Evolutionary conservation across 2,797 vertebrate genomes (phyloP).

Genomic region (Muscicapa comitata): DNA sequence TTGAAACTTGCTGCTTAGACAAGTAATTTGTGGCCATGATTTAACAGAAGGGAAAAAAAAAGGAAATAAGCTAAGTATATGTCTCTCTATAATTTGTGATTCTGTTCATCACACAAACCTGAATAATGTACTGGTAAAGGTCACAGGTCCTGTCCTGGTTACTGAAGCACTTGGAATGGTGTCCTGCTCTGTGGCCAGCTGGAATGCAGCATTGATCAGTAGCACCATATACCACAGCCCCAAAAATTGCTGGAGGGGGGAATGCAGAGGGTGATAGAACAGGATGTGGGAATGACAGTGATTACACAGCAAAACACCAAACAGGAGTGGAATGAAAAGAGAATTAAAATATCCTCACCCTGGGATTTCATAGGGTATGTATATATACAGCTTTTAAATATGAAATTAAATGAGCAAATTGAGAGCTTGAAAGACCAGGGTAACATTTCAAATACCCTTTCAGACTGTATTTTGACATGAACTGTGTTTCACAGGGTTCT

Average conservation of each 20-base stretch:
- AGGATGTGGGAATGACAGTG: background rate
- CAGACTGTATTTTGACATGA: background rate
- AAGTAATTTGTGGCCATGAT: background rate
- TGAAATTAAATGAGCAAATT: background rate
- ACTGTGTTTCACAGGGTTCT: background rate
- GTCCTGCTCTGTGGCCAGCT: background rate
- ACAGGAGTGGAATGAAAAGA: background rate
- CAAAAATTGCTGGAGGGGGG: background rate
- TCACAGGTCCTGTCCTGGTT: background rate
- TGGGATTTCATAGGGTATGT: background rate
- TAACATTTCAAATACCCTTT: background rate
- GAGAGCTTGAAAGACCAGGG: background rate
- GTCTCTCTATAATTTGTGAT: background rate
- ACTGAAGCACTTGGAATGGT: background rate
- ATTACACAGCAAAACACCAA: background rate
- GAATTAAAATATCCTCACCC: background rate
- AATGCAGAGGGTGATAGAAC: background rate
- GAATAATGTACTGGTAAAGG: background rate
- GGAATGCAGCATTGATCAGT: background rate
- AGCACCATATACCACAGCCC: background rate
- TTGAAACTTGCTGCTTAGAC: background rate
- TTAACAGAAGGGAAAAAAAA: background rate
- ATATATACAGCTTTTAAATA: background rate
- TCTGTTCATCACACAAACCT: background rate
- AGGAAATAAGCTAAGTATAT: background rate